A percentile compares a stretch with the other conserved stretches of the same genome.
Evolutionary conservation across 2,888 invertebrate genomes (phyloP).

Genomic region (Ceratothoa steindachneri): DNA sequence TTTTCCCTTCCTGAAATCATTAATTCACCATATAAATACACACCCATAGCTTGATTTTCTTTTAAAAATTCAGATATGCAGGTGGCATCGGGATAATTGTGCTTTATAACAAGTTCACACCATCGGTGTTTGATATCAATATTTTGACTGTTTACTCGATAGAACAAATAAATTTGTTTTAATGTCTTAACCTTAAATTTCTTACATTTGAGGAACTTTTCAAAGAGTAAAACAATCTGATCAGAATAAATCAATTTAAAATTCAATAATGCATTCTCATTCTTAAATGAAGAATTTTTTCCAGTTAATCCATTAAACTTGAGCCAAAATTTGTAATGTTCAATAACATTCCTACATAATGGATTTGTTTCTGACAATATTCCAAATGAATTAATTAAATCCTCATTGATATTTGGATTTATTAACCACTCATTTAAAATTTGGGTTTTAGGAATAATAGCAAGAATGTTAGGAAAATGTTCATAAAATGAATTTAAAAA

Average conservation of each 20-base stretch:
- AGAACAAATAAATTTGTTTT: conserved; percentile 43
- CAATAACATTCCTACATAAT: conserved; percentile 10
- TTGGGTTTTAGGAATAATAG: not conserved
- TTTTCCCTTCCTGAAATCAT: conserved; percentile 51
- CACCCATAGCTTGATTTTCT: conserved; percentile 55
- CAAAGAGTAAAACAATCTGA: conserved; percentile 51
- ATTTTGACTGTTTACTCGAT: conserved; percentile 49
- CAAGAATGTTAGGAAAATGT: conserved; percentile 34
- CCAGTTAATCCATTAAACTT: conserved; percentile 12
- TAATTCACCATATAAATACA: conserved; percentile 55
- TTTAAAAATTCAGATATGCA: conserved; percentile 52
- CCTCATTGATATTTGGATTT: conserved; percentile 26
- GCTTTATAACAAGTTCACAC: conserved; percentile 54
- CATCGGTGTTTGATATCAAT: conserved; percentile 53
- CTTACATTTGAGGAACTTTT: conserved; percentile 49
- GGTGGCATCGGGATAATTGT: conserved; percentile 49
- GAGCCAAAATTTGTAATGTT: conserved; percentile 24
- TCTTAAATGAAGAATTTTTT: not conserved
- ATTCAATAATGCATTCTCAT: conserved; percentile 37
- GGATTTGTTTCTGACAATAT: conserved; percentile 5
- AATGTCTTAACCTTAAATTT: conserved; percentile 43
- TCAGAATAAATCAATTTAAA: conserved; percentile 46
- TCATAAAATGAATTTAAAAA: conserved; percentile 51
- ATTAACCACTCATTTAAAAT: conserved; percentile 27
- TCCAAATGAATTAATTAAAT: conserved; percentile 23